A percentile compares a stretch with the other conserved stretches of the same genome.
Evolutionary conservation across 2,113 vertebrate genomes (phyloP).

Genomic region (Rhagologus leucostigma): DNA sequence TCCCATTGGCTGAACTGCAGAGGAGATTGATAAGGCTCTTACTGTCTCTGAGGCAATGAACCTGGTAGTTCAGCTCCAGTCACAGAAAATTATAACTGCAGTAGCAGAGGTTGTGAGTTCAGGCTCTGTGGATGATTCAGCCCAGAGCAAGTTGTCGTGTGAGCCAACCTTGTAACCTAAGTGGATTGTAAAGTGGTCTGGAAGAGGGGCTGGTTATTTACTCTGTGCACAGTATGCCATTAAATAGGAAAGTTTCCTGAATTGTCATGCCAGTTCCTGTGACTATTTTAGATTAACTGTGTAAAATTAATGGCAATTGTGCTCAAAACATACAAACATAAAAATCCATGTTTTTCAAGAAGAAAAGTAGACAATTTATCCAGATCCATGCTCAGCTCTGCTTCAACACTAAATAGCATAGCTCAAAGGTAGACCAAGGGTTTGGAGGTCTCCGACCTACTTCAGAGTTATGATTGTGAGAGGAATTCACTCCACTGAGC

Average conservation of each 20-base stretch:
- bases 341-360: background rate
- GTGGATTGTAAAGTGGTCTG: background rate
- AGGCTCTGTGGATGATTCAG: background rate
- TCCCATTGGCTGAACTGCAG: background rate
- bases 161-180: background rate
- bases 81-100: background rate
- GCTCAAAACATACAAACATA: background rate
- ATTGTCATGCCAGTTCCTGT: background rate
- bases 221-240: background rate
- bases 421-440: background rate
- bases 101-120: background rate
- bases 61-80: background rate
- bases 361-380: background rate
- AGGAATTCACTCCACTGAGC: background rate
- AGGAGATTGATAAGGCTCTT: background rate
- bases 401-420: background rate
- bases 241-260: constrained; percentile 7
- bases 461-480: background rate
- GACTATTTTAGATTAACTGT: background rate
- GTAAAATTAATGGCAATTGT: background rate
- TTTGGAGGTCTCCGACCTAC: background rate
- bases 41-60: background rate
- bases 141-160: background rate
- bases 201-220: background rate
- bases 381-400: background rate